A percentile compares a stretch with the other conserved stretches of the same genome.
Conservation (phyloP, 2,113 vertebrate species). For the Antidorcas marsupialis region DNA sequence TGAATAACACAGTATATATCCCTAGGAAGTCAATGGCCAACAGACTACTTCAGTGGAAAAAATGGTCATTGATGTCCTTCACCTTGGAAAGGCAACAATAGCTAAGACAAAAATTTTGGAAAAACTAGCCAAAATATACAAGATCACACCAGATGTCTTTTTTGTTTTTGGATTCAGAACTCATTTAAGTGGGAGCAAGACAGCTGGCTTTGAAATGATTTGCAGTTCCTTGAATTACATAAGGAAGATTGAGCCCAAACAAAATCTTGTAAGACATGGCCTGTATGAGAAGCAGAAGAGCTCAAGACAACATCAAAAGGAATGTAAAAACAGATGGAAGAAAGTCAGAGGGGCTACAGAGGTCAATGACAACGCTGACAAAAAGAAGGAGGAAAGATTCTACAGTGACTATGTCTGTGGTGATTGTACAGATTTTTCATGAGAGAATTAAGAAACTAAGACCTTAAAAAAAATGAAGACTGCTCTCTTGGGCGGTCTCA, state of each 20-base stretch:
- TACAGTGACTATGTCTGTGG: not conserved
- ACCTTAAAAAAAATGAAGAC: not conserved
- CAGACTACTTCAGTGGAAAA: slow-evolving; percentile 97
- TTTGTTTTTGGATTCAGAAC: slow-evolving; percentile 98
- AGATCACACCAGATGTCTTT: slow-evolving; percentile 97
- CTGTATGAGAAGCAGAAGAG: not conserved
- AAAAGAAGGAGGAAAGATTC: not conserved
- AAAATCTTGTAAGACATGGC: slow-evolving; percentile 89
- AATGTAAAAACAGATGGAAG: not conserved
- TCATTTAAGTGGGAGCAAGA: slow-evolving; percentile 97
- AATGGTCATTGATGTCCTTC: slow-evolving; percentile 98
- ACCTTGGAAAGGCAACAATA: slow-evolving; percentile 96
- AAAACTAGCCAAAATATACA: slow-evolving; percentile 98
- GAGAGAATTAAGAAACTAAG: not conserved
- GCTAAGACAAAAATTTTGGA: slow-evolving; percentile 98
- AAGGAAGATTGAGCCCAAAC: slow-evolving; percentile 98
- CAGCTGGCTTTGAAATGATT: slow-evolving; percentile 98
- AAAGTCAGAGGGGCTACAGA: not conserved
- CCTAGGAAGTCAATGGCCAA: slow-evolving; percentile 99
- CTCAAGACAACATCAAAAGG: not conserved
- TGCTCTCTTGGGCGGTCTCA: not conserved
- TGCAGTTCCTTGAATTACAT: slow-evolving; percentile 97
- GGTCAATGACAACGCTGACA: not conserved
- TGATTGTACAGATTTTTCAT: not conserved
- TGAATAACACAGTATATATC: slow-evolving; percentile 95